These are phyloP conservation scores for Oreortyx pictus DNA, from an alignment of 2,797 vertebrate genomes.

Conservation along the genomic window DNA sequence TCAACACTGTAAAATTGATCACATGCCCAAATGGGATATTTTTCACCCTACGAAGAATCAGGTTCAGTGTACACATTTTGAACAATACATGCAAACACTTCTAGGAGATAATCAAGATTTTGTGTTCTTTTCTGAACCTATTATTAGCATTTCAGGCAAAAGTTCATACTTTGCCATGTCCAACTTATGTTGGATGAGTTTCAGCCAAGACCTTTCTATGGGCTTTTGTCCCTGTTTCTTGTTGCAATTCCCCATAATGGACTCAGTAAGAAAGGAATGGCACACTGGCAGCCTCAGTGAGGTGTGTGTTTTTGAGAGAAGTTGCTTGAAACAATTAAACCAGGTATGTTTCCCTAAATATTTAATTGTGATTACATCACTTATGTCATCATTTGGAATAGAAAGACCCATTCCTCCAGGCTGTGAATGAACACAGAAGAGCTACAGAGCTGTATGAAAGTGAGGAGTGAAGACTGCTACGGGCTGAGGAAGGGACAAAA, in stretches of 20 bases:
- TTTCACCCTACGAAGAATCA: neutral
- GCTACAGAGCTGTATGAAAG: neutral
- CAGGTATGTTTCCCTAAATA: neutral
- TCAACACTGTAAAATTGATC: neutral
- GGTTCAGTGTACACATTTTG: neutral
- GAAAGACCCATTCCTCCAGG: neutral
- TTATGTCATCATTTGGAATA: neutral
- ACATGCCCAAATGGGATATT: neutral
- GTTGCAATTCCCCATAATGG: neutral
- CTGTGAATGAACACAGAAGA: neutral
- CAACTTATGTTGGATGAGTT: neutral
- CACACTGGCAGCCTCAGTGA: neutral
- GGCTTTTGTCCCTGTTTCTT: neutral
- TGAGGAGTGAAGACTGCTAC: neutral
- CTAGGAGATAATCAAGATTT: neutral
- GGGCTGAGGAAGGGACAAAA: neutral
- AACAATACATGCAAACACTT: neutral
- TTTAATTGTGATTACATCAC: neutral
- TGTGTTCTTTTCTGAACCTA: neutral
- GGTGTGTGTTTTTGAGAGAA: fast-evolving
- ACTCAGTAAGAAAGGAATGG: neutral
- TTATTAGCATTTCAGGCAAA: constrained; percentile 13
- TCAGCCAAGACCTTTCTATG: neutral
- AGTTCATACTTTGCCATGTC: neutral
- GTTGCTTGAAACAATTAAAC: neutral